phyloP scores from a whole-genome alignment of 1,140 invertebrate genomes.

The Drosophila ananassae region DNA sequence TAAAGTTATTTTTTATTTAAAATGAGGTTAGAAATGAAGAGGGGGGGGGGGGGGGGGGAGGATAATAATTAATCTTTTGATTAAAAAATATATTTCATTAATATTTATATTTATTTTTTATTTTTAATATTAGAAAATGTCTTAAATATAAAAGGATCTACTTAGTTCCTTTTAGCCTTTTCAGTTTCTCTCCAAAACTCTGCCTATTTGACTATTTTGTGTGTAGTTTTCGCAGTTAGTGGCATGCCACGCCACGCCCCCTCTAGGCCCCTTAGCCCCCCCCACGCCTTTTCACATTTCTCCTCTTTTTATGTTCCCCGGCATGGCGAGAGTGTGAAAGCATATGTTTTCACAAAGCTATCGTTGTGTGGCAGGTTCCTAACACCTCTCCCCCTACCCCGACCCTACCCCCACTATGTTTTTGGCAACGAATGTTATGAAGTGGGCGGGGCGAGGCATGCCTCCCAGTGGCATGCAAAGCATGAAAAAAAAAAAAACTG shows the following conservation, averaged over 20 bases:
- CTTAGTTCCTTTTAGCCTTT: too few species aligned
- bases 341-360: slow-evolving; percentile 76
- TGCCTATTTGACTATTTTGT: slow-evolving; percentile 24
- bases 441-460: slow-evolving; percentile 2
- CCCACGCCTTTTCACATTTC: not conserved
- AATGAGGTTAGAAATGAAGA: too few species aligned
- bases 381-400: not conserved
- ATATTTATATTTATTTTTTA: too few species aligned
- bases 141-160: too few species aligned
- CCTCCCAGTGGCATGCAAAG: slow-evolving; percentile 23
- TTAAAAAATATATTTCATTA: too few species aligned
- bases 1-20: too few species aligned
- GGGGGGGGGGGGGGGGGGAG: too few species aligned
- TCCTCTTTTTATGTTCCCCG: slow-evolving; percentile 32
- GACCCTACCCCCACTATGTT: not conserved
- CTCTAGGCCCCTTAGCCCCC: not conserved
- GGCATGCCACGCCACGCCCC: not conserved
- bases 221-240: slow-evolving; percentile 14
- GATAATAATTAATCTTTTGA: too few species aligned
- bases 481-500: slow-evolving; percentile 47
- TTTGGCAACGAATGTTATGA: slow-evolving; percentile 28
- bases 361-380: slow-evolving; percentile 29
- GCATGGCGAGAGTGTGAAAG: slow-evolving; percentile 71
- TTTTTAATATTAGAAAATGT: too few species aligned
- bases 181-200: not conserved